These are phyloP conservation scores for Rhinichthys klamathensis DNA, from an alignment of 2,113 vertebrate species.

Conservation along the genomic window DNA sequence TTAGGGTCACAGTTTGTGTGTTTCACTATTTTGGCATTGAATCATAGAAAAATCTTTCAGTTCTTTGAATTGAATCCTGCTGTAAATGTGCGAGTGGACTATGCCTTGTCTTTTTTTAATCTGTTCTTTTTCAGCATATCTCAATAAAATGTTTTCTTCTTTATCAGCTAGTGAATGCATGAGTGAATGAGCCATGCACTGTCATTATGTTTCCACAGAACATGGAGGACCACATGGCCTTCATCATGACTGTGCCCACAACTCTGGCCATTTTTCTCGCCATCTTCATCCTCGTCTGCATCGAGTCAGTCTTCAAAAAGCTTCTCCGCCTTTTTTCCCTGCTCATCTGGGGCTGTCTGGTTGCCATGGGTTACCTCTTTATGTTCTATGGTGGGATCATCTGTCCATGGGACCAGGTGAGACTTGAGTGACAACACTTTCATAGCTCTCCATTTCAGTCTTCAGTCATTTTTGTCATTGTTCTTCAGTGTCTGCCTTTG, in stretches of 20 bases:
- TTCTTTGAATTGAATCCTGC: background rate
- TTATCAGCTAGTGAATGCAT: background rate
- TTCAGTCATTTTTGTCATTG: background rate
- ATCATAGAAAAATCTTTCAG: background rate
- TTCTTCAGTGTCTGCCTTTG: background rate
- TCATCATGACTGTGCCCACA: slow-evolving; percentile 93
- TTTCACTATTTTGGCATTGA: background rate
- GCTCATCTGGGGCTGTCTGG: slow-evolving; percentile 93
- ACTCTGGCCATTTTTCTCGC: slow-evolving; percentile 95
- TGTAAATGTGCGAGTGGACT: background rate
- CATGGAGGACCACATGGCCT: slow-evolving; percentile 90
- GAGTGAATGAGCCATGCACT: background rate
- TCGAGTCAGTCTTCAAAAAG: slow-evolving; percentile 94
- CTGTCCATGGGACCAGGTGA: slow-evolving; percentile 98
- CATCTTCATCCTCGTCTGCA: slow-evolving; percentile 96
- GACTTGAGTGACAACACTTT: slow-evolving; percentile 30
- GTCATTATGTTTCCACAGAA: slow-evolving; percentile 73
- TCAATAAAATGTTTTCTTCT: background rate
- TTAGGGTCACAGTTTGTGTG: background rate
- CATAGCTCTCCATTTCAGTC: background rate
- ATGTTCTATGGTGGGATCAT: slow-evolving; percentile 96
- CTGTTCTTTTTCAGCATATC: background rate
- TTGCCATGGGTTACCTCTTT: slow-evolving; percentile 98
- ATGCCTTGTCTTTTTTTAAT: background rate
- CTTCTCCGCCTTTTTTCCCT: slow-evolving; percentile 92